A percentile compares a stretch with the other conserved stretches of the same genome.
Evolutionary conservation across 2,113 vertebrate genomes (phyloP).

Genomic region (Peromyscus polionotus): DNA sequence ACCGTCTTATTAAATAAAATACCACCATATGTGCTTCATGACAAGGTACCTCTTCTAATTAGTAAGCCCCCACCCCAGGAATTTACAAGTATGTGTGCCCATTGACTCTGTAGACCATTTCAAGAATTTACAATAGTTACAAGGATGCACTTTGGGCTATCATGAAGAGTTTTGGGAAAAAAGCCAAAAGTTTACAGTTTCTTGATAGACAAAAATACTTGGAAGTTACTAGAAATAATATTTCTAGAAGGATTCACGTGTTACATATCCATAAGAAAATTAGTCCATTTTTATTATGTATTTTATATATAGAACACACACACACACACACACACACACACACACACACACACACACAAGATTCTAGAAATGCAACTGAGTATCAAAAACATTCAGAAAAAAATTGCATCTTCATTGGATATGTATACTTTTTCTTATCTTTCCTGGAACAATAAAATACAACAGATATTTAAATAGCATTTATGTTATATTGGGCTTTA

Average conservation of each 20-base stretch:
- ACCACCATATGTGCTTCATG: not conserved
- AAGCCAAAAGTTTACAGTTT: not conserved
- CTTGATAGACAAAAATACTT: not conserved
- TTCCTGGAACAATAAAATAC: not conserved
- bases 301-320: not conserved
- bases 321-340: not conserved
- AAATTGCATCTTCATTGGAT: not conserved
- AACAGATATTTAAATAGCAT: not conserved
- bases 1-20: too few relatives aligned
- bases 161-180: not conserved
- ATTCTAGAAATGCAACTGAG: not conserved
- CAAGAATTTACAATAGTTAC: not conserved
- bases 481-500: not conserved
- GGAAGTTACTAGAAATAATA: not conserved
- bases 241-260: not conserved
- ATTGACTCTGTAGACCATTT: not conserved
- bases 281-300: not conserved
- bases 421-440: not conserved
- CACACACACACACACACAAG: not conserved
- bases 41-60: not conserved
- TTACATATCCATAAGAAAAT: not conserved
- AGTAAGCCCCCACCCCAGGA: not conserved
- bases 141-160: not conserved
- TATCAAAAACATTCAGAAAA: not conserved
- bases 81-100: not conserved